Evolutionary conservation across 1,140 invertebrate species (phyloP), one percentile per base, ranked within the genome.

Genomic region (Drosophila pachea): DNA sequence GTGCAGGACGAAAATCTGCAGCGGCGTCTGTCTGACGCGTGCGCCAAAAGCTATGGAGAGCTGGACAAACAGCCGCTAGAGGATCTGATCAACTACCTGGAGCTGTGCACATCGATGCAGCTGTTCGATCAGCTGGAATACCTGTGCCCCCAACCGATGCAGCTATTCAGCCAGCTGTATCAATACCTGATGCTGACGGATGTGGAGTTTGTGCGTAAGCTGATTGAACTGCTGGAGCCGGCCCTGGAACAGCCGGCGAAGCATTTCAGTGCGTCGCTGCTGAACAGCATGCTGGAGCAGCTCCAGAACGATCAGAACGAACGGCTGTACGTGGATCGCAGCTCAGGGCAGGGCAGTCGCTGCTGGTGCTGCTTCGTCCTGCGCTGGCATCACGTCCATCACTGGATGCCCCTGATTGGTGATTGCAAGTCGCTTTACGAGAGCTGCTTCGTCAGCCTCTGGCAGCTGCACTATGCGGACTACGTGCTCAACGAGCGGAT

Each of bases 311-410:
- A 7, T 0, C 14, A 48, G 2, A 54, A 54, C 5, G 4, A 12
- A 2, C 43, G 58, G 8, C 11, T 83, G 1, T 76, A 64, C 49
- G 56, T 79, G 6, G 61, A 52, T 31, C 7, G 12, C 7, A 4
- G 0, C 0, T 0, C 1, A 3, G 22, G 22, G 3, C 35, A 35
- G 9, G 56, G 64, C 7, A 0, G 11, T 2, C 42, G 38, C 2
- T 75, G 79, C 22, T 84, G 78, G 78, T 60, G 49, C 5, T 22
- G 52, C 11, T 78, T 83, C 12, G 11, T 68, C 0, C 16, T 83
- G 9, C 48, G 50, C 1, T 65, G 81, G 61, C 49, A 22, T 1
- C 31, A 65, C 4, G 38, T 58, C 2, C 2, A 4, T 1, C 43
- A 62, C 11, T 83, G 75, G 72, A 9, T 0, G 4, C 54, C 65